A percentile compares a stretch with the other conserved stretches of the same genome.
Evolutionary conservation across 2,888 invertebrate species (phyloP).

Genomic region (Hypomecis punctinalis): DNA sequence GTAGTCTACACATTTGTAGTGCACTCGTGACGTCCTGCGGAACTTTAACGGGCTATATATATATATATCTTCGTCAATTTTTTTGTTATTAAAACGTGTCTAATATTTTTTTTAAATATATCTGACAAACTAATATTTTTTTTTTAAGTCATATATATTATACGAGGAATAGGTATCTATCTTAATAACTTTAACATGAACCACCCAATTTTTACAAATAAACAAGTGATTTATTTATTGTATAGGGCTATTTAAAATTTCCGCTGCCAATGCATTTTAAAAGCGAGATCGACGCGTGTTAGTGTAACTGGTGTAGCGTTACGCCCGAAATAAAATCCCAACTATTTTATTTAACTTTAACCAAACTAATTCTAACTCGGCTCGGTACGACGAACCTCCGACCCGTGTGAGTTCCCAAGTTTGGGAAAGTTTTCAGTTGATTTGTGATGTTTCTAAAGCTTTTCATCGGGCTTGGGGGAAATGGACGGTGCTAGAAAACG

Average conservation of each 20-base stretch:
- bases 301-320: slow-evolving; percentile 16
- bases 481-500: slow-evolving; percentile 26
- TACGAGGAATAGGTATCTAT: no score
- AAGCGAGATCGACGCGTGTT: slow-evolving; percentile 17
- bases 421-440: slow-evolving; percentile 29
- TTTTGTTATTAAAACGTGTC: no score
- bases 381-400: slow-evolving; percentile 12
- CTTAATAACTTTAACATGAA: no score
- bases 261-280: slow-evolving; percentile 9
- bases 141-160: no score
- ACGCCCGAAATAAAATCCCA: slow-evolving; percentile 35
- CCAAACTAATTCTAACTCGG: slow-evolving; percentile 47
- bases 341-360: slow-evolving; percentile 38
- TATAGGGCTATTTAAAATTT: slow-evolving; percentile 1
- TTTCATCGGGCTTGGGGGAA: slow-evolving; percentile 33
- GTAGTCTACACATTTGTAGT: no score
- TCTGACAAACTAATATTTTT: no score
- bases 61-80: no score
- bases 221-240: neutral
- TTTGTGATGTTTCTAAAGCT: slow-evolving; percentile 25
- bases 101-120: no score
- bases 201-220: neutral
- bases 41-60: no score
- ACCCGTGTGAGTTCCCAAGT: slow-evolving; percentile 33
- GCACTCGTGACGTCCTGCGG: no score